Evolutionary conservation across 2,113 vertebrate genomes (phyloP).

Genomic region (Pycnonotus jocosus): DNA sequence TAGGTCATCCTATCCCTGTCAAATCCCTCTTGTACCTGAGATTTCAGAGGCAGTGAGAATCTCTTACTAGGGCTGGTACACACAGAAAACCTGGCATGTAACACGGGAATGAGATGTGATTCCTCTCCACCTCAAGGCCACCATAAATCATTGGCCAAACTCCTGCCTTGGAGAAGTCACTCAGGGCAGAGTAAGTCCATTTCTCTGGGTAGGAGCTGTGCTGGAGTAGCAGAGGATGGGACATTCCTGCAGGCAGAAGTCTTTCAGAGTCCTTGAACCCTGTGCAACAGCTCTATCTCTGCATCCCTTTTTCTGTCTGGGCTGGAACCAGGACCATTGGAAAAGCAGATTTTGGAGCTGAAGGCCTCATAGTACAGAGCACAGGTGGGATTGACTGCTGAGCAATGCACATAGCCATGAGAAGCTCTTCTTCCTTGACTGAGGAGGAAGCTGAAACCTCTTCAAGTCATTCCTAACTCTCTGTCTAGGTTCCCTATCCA

Average conservation of each 20-base stretch:
- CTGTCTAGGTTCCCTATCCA: not conserved
- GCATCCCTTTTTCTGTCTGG: not conserved
- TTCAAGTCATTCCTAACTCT: not conserved
- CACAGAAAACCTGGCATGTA: not conserved
- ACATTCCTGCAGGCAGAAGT: not conserved
- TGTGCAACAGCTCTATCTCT: not conserved
- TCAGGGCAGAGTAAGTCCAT: not conserved
- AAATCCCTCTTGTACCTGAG: not conserved
- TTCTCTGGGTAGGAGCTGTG: not conserved
- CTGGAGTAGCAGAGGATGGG: accelerated
- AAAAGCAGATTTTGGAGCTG: not conserved
- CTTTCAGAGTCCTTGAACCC: not conserved
- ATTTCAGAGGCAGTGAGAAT: not conserved
- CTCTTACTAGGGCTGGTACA: not conserved
- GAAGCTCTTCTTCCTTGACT: not conserved
- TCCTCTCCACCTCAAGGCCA: not conserved
- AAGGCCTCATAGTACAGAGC: not conserved
- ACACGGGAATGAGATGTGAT: not conserved
- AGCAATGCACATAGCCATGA: not conserved
- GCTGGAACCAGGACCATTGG: not conserved
- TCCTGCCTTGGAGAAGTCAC: not conserved
- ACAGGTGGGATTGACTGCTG: not conserved
- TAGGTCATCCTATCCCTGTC: not conserved
- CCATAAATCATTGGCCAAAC: not conserved
- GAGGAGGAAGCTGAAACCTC: not conserved